phyloP scores from a whole-genome alignment of 2,888 invertebrate genomes.

The Eristalis pertinax region DNA sequence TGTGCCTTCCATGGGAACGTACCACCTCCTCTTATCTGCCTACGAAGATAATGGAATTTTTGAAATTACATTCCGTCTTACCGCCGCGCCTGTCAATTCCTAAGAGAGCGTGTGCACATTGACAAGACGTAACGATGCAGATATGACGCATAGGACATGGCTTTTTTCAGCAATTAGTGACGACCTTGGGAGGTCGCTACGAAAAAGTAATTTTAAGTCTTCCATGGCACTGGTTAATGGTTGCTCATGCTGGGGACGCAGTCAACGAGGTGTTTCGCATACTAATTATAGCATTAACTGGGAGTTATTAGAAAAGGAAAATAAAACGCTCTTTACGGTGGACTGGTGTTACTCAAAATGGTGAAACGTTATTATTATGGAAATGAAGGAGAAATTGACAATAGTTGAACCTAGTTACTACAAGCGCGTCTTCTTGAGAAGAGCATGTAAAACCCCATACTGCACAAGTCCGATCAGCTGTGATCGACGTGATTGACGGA shows the following conservation, averaged over 20 bases:
- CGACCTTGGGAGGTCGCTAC: neutral
- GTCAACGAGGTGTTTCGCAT: neutral
- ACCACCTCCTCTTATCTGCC: neutral
- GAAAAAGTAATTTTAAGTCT: neutral
- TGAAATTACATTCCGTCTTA: neutral
- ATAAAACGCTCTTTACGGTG: too few species aligned
- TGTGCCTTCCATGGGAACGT: too few species aligned
- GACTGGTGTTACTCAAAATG: too few species aligned
- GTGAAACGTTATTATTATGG: too few species aligned
- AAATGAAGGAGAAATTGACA: too few species aligned
- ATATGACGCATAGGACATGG: neutral
- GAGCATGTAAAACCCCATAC: too few species aligned
- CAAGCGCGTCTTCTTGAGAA: too few species aligned
- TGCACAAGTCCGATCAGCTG: too few species aligned
- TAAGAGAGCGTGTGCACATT: neutral
- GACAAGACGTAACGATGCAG: neutral
- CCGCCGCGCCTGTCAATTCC: neutral
- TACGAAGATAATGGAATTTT: neutral
- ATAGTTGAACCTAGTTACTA: too few species aligned
- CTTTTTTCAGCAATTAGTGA: neutral
- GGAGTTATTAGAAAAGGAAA: neutral
- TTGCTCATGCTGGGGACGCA: neutral
- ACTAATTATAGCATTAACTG: slow-evolving; percentile 11
- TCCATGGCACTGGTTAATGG: neutral
- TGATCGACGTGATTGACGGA: too few species aligned